Evolutionary conservation across 2,797 vertebrate species (phyloP).

Genomic region (Alosa sapidissima): DNA sequence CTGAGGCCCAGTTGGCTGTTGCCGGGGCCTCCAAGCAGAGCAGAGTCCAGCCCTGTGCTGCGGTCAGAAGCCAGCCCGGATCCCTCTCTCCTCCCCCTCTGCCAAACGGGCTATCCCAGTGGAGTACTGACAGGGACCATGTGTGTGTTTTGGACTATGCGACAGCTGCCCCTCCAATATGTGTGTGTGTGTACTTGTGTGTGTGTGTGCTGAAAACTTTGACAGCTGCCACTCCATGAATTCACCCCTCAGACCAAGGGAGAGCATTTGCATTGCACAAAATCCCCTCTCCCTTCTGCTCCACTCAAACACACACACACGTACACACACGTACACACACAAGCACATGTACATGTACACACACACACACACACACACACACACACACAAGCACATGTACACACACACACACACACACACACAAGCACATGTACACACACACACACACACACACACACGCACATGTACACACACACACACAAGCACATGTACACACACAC

Average conservation of each 20-base stretch:
- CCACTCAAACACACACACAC: background rate
- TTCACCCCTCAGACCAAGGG: constrained; percentile 3
- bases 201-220: constrained; percentile 1
- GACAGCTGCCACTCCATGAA: constrained; percentile 4
- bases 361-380: background rate
- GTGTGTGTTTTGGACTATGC: constrained; percentile 5
- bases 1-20: background rate
- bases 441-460: background rate
- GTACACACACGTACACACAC: background rate
- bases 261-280: constrained; percentile 13
- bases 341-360: background rate
- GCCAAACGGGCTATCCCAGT: background rate
- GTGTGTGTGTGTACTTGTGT: background rate
- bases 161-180: constrained; percentile 5
- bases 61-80: background rate
- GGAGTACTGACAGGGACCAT: background rate
- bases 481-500: background rate
- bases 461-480: background rate
- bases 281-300: background rate
- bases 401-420: background rate
- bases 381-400: no score
- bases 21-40: background rate
- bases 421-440: background rate
- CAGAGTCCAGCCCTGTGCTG: background rate
- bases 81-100: background rate